These are phyloP conservation scores for Centrocercus urophasianus DNA, from an alignment of 2,113 vertebrate genomes.

Conservation along the genomic window DNA sequence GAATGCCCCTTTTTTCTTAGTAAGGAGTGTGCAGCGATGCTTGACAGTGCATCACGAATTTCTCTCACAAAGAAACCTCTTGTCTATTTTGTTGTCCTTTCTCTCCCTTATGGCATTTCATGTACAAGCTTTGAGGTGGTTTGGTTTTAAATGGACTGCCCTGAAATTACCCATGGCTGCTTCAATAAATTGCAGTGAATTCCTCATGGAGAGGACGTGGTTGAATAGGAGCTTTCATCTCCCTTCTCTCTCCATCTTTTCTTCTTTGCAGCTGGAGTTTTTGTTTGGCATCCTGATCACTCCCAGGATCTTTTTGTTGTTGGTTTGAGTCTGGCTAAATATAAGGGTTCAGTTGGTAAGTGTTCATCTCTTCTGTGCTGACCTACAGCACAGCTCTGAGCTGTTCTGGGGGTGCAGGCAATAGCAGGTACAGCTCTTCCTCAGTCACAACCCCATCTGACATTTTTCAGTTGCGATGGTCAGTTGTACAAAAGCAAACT, in stretches of 20 bases:
- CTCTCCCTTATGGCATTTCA: neutral
- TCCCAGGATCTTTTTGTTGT: neutral
- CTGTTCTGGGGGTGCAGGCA: neutral
- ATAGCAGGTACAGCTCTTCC: neutral
- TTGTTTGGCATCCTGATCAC: neutral
- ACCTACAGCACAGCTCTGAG: neutral
- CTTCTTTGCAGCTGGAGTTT: neutral
- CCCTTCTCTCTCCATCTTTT: neutral
- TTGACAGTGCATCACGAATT: neutral
- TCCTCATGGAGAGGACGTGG: rapidly evolving
- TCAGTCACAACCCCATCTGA: neutral
- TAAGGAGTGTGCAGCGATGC: neutral
- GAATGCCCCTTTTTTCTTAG: neutral
- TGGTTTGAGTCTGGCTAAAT: neutral
- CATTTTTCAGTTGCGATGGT: no score
- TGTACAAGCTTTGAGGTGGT: neutral
- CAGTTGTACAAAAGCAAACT: rapidly evolving
- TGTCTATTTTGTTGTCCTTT: neutral
- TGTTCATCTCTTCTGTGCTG: neutral
- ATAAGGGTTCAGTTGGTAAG: neutral
- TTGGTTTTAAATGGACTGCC: neutral
- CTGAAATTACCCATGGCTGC: neutral
- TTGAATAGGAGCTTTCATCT: neutral
- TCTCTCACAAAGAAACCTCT: neutral
- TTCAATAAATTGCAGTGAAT: neutral